A percentile compares a stretch with the other conserved stretches of the same genome.
phyloP scores from a whole-genome alignment of 2,113 vertebrate species.

The Melozone crissalis region DNA sequence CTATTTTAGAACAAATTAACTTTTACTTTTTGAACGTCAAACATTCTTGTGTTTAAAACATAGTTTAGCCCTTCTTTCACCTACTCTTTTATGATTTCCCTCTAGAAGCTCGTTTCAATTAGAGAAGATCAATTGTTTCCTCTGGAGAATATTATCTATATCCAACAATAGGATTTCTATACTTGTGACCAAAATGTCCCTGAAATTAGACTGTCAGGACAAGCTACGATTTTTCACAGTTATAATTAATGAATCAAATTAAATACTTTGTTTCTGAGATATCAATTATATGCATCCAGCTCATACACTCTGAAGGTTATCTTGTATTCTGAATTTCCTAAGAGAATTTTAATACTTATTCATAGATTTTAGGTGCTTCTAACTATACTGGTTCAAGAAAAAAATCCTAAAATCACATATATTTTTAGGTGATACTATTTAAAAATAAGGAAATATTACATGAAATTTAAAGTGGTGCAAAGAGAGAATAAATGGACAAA shows the following conservation, averaged over 20 bases:
- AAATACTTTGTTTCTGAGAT: background rate
- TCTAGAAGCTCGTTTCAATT: background rate
- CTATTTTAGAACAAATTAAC: background rate
- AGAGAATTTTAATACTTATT: background rate
- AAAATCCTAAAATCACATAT: background rate
- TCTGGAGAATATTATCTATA: constrained; percentile 1
- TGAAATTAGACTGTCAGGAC: background rate
- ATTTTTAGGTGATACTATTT: background rate
- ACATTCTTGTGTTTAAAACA: background rate
- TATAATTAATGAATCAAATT: constrained; percentile 37
- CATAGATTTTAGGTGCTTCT: background rate
- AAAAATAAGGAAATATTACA: background rate
- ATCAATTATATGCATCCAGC: background rate
- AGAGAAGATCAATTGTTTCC: background rate
- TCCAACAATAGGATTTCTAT: background rate
- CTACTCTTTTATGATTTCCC: background rate
- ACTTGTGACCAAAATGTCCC: background rate
- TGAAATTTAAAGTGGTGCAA: background rate
- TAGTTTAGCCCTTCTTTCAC: background rate
- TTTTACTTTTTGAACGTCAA: background rate
- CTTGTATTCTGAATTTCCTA: background rate
- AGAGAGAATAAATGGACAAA: background rate
- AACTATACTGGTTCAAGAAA: background rate
- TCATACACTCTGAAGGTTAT: background rate
- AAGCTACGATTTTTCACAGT: background rate